Percentiles rank a stretch among this genome's conserved stretches.
Evolutionary conservation across 2,797 vertebrate species (phyloP).

Genomic region (Acanthis flammea): DNA sequence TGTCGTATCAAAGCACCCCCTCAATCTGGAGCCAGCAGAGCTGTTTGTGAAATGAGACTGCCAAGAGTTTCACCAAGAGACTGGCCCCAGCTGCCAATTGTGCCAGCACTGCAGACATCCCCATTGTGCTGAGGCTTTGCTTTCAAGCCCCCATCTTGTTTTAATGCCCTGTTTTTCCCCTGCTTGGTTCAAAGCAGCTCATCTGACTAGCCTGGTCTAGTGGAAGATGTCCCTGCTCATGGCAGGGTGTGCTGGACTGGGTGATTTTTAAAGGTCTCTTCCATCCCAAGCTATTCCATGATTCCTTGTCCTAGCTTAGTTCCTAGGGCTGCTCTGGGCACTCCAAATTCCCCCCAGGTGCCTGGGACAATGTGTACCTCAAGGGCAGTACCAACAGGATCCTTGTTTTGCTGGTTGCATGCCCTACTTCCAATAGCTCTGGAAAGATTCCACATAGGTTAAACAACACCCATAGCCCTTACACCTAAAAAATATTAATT

Average conservation of each 20-base stretch:
- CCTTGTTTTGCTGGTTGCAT: rapidly evolving
- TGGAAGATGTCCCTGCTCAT: background rate
- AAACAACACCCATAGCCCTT: background rate
- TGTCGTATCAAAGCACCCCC: background rate
- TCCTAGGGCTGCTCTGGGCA: background rate
- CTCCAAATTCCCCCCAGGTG: background rate
- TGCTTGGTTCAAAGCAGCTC: background rate
- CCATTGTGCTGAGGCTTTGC: background rate
- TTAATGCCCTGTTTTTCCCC: background rate
- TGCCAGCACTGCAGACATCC: background rate
- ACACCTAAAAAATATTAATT: background rate
- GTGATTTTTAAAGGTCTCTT: background rate
- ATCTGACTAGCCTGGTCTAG: background rate
- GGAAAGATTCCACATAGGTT: background rate
- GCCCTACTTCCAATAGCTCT: background rate
- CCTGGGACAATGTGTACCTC: background rate
- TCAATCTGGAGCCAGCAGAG: background rate
- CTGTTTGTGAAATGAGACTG: background rate
- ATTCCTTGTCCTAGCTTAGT: rapidly evolving
- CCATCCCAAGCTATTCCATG: background rate
- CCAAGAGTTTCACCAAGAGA: background rate
- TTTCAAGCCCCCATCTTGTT: background rate
- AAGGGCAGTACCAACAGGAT: background rate
- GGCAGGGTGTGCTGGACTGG: background rate
- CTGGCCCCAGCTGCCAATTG: background rate